phyloP scores from a whole-genome alignment of 2,888 invertebrate genomes.

The Papilio demoleus region DNA sequence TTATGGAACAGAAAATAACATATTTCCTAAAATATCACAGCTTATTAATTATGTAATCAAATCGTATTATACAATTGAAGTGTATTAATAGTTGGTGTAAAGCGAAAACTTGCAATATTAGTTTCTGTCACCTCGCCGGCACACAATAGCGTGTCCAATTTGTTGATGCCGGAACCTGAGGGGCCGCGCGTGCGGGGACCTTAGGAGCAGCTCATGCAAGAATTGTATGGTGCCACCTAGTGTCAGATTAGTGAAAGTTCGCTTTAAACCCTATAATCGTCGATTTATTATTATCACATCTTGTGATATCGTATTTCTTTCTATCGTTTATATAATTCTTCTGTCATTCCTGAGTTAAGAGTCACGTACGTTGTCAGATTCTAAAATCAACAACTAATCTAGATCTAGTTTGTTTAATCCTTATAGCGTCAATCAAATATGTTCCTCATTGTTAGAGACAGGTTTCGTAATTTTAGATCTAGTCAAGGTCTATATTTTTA shows the following conservation, averaged over 20 bases:
- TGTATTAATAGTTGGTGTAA: conserved; percentile 32
- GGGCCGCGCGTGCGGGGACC: conserved; percentile 4
- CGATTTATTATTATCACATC: conserved; percentile 22
- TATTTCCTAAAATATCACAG: not conserved
- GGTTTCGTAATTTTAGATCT: too few species aligned
- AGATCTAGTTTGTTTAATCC: too few species aligned
- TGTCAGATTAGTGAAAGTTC: conserved; percentile 26
- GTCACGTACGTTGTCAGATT: too few species aligned
- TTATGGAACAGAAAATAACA: conserved; percentile 7
- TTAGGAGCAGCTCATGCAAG: too few species aligned
- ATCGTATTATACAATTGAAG: conserved; percentile 26
- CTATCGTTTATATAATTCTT: not conserved
- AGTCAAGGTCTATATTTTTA: too few species aligned
- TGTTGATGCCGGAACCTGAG: conserved; percentile 32
- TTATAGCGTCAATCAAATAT: too few species aligned
- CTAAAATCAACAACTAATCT: too few species aligned
- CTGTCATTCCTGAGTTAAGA: not conserved
- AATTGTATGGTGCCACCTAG: conserved; percentile 12
- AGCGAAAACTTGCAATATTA: conserved; percentile 23
- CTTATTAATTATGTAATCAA: not conserved
- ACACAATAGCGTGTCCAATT: conserved; percentile 33
- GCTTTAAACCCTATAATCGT: conserved; percentile 4
- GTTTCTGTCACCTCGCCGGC: conserved; percentile 33
- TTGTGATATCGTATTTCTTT: not conserved
- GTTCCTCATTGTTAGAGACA: too few species aligned